These are phyloP conservation scores for Cyprinodon brontotheroides DNA, from an alignment of 2,113 vertebrate species.

Conservation along the genomic window DNA sequence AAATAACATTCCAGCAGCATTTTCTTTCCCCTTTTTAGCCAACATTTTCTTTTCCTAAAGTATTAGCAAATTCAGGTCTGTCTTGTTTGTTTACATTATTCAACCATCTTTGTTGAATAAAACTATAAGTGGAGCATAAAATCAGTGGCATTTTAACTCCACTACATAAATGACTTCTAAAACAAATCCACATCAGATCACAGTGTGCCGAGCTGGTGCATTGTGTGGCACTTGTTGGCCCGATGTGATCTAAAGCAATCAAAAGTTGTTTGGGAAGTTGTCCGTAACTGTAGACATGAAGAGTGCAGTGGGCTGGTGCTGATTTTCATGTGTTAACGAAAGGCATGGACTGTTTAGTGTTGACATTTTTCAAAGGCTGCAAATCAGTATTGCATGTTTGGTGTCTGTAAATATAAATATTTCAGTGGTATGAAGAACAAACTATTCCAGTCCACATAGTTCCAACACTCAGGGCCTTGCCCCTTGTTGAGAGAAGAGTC, in stretches of 20 bases:
- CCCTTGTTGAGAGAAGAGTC: constrained; percentile 14
- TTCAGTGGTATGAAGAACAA: constrained; percentile 37
- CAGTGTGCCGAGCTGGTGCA: constrained; percentile 13
- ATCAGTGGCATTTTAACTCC: constrained; percentile 14
- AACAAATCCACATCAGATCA: constrained; percentile 29
- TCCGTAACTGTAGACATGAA: constrained; percentile 51
- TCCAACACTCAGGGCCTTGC: constrained; percentile 45
- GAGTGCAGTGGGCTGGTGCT: constrained; percentile 40
- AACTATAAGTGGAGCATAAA: background rate
- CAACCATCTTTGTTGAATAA: background rate
- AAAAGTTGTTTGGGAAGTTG: constrained; percentile 58
- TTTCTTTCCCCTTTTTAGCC: background rate
- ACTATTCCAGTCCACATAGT: constrained; percentile 34
- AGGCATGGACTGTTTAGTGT: constrained; percentile 54
- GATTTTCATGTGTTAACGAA: constrained; percentile 45
- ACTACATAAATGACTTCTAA: background rate
- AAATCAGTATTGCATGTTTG: constrained; percentile 35
- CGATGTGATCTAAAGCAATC: constrained; percentile 49
- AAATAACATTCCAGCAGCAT: background rate
- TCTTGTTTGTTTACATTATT: background rate
- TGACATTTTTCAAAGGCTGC: constrained; percentile 33
- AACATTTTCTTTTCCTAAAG: background rate
- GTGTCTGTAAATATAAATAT: constrained; percentile 46
- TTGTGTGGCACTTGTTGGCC: constrained; percentile 31
- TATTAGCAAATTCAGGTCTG: background rate